Evolutionary conservation across 2,797 vertebrate species (phyloP).

Genomic region (Enteromius afrohamiltoni): DNA sequence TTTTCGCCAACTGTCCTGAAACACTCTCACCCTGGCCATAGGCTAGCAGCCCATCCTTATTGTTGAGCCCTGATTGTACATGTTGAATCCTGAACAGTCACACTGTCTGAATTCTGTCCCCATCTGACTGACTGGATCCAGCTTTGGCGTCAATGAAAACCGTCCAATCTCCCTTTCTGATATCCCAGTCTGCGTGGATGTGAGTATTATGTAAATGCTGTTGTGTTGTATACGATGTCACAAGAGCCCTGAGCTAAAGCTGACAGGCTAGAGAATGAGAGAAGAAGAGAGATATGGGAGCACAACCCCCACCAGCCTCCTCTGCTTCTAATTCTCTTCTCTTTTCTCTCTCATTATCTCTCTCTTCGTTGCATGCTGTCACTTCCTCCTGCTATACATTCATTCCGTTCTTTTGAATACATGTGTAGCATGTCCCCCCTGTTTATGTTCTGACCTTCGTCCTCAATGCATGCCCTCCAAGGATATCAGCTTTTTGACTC

Average conservation of each 20-base stretch:
- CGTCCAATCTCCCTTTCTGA: slow-evolving; percentile 1
- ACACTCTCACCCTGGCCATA: background rate
- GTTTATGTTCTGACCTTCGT: slow-evolving; percentile 13
- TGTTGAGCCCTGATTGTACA: slow-evolving; percentile 16
- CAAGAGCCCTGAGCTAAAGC: slow-evolving; percentile 42
- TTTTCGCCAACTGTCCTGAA: background rate
- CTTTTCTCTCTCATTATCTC: slow-evolving; percentile 28
- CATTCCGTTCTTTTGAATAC: slow-evolving; percentile 17
- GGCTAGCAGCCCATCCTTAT: background rate
- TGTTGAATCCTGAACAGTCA: background rate
- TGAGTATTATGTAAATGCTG: slow-evolving; percentile 37
- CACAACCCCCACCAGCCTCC: slow-evolving; percentile 20
- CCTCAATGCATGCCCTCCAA: slow-evolving; percentile 27
- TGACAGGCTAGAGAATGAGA: slow-evolving; percentile 18
- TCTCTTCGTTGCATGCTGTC: background rate
- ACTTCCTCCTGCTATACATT: slow-evolving; percentile 1
- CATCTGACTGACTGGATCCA: slow-evolving; percentile 8
- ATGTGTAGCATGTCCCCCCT: slow-evolving; percentile 16
- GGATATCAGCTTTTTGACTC: slow-evolving; percentile 31
- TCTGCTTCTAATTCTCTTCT: slow-evolving; percentile 43
- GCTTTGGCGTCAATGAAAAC: slow-evolving; percentile 20
- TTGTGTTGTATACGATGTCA: slow-evolving; percentile 30
- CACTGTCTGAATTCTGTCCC: background rate
- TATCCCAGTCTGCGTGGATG: slow-evolving; percentile 13
- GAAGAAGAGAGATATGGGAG: slow-evolving; percentile 9